Evolutionary conservation across 2,113 vertebrate genomes (phyloP), one percentile per base, ranked within the genome.

Genomic region (Pithys albifrons): DNA sequence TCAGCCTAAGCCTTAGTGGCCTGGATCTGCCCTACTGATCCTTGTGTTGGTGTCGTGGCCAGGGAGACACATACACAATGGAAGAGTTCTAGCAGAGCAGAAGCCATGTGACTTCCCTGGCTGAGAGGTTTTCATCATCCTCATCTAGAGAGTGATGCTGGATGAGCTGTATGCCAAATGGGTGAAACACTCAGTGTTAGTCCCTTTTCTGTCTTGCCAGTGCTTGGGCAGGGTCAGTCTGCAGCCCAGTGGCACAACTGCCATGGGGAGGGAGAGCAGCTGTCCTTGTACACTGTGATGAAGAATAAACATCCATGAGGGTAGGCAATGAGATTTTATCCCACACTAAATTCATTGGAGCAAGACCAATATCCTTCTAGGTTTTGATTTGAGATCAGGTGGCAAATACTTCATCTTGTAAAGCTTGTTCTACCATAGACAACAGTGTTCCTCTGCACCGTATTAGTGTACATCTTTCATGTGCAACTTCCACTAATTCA

Each of bases 401-500:
- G 57, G 45, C 37, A 65, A 86, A 88, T 33, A 79, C 33, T 45
- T 88, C 6, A 0, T 74, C 33, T 27, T 75, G 84, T 52, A 75
- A 69, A 72, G 31, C 92, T 91, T 94, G 89, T 88, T 92, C 88
- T 93, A 58, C 86, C 69, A 73, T 10, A 66, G 55, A 89, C 45
- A 95, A 51, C 58, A 77, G 76, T 12, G 54, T 39, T 73, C 43
- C 72, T 88, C 59, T 79, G 81, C 6, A 6, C 12, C 73, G 46
- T 80, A 73, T 95, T 77, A 61, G 61, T 54, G 72, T 86, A 75
- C 78, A 19, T 72, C 88, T 92, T 95, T 83, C 95, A 89, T 1
- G 2, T 84, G 90, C 84, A 92, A 82, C 85, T 94, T 94, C 90
- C 93, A 87, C 64, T 95, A 93, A 96, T 95, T 94, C 95, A 96